These are phyloP conservation scores for Flexamia atlantica DNA, from an alignment of 2,888 invertebrate species.

Conservation along the genomic window DNA sequence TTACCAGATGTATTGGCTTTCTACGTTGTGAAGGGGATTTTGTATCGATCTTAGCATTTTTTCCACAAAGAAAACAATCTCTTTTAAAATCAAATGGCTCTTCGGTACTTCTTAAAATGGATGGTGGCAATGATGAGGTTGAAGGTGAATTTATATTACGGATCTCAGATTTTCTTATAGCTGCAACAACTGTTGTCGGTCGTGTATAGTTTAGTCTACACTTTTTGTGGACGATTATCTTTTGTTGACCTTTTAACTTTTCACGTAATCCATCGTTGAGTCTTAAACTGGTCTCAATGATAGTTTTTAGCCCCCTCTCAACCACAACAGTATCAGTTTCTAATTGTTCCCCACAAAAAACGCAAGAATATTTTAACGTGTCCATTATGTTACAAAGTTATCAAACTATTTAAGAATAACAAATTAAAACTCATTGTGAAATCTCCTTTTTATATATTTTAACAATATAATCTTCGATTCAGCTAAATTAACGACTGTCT, in stretches of 20 bases:
- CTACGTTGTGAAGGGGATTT: neutral
- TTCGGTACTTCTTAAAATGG: neutral
- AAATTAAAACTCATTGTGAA: neutral
- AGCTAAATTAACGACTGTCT: neutral
- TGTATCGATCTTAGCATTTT: neutral
- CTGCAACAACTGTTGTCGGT: neutral
- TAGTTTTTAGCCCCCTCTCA: conserved; percentile 2
- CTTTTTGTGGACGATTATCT: conserved; percentile 9
- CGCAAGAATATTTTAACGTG: neutral
- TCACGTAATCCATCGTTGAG: neutral
- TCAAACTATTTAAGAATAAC: neutral
- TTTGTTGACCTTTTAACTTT: conserved; percentile 9
- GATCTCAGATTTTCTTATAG: neutral
- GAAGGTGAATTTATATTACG: neutral
- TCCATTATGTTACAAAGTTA: neutral
- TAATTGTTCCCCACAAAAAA: conserved; percentile 1
- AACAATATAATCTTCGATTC: neutral
- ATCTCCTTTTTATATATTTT: neutral
- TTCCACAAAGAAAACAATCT: conserved; percentile 12
- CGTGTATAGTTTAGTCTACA: neutral
- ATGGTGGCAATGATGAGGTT: neutral
- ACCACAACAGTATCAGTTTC: neutral
- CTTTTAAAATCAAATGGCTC: conserved; percentile 11
- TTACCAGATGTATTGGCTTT: neutral
- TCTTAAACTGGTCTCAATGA: conserved; percentile 1